Conservation (phyloP, 2,113 vertebrate species). For the Phylloscopus trochilus region DNA sequence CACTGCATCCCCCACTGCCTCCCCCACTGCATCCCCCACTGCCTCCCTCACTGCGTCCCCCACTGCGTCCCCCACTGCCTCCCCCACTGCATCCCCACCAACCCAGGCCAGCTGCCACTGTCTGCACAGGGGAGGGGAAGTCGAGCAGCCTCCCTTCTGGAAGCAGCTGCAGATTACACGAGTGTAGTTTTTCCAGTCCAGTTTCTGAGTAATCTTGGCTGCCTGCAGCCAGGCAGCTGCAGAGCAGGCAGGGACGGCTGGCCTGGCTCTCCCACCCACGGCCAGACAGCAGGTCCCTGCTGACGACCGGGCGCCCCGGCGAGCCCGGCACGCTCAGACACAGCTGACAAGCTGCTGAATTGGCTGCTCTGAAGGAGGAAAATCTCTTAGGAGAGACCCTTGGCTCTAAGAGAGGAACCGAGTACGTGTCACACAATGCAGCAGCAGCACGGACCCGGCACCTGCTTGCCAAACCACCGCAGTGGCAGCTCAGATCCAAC, state of each 20-base stretch:
- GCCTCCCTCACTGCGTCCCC: no score
- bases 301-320: rapidly evolving
- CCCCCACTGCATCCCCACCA: rapidly evolving
- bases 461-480: not conserved
- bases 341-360: constrained; percentile 24
- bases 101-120: rapidly evolving
- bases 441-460: not conserved
- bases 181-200: not conserved
- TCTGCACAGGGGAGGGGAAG: not conserved
- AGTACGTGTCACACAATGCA: not conserved
- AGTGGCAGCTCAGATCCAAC: not conserved
- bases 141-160: not conserved
- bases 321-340: not conserved
- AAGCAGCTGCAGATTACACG: not conserved
- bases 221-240: constrained; percentile 33
- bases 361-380: not conserved
- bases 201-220: constrained; percentile 29
- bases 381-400: not conserved
- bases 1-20: not conserved
- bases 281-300: constrained; percentile 12
- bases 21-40: not conserved
- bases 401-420: not conserved
- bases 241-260: not conserved
- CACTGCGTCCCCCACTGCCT: not conserved
- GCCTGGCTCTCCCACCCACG: not conserved